Evolutionary conservation across 2,888 invertebrate genomes (phyloP).

Genomic region (Oxytorus armatus): DNA sequence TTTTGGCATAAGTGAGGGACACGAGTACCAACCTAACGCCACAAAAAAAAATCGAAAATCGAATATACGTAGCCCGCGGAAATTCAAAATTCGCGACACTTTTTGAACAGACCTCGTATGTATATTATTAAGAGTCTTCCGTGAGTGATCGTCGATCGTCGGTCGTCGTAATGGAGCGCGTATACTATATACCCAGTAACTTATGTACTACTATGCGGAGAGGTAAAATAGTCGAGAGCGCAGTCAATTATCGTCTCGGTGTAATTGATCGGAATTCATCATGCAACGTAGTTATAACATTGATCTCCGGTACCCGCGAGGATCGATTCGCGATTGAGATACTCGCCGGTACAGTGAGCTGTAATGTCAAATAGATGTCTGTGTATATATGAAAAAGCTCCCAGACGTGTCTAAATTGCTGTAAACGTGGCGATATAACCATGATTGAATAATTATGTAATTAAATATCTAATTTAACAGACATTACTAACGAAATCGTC

Average conservation of each 20-base stretch:
- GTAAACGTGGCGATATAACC: conserved; percentile 12
- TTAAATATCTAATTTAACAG: conserved; percentile 17
- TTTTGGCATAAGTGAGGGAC: no score
- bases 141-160: conserved; percentile 48
- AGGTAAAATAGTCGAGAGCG: conserved; percentile 41
- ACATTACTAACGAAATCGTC: conserved; percentile 14
- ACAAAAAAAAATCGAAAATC: no score
- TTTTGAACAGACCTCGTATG: not conserved
- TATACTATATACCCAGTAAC: no score
- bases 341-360: conserved; percentile 34
- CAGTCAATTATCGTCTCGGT: conserved; percentile 63
- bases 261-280: conserved; percentile 67
- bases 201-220: not conserved
- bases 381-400: conserved; percentile 12
- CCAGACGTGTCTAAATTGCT: conserved; percentile 29
- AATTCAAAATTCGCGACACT: no score
- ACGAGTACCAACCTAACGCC: no score
- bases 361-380: conserved; percentile 41
- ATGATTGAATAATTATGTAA: conserved; percentile 21
- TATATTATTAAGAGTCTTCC: conserved; percentile 50
- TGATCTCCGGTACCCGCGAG: conserved; percentile 58
- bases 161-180: conserved; percentile 42
- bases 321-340: conserved; percentile 47
- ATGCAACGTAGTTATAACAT: conserved; percentile 63
- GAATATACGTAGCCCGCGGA: no score